Evolutionary conservation across 1,140 invertebrate genomes (phyloP), one percentile per base, ranked within the genome.

Genomic region (Batillaria attramentaria): DNA sequence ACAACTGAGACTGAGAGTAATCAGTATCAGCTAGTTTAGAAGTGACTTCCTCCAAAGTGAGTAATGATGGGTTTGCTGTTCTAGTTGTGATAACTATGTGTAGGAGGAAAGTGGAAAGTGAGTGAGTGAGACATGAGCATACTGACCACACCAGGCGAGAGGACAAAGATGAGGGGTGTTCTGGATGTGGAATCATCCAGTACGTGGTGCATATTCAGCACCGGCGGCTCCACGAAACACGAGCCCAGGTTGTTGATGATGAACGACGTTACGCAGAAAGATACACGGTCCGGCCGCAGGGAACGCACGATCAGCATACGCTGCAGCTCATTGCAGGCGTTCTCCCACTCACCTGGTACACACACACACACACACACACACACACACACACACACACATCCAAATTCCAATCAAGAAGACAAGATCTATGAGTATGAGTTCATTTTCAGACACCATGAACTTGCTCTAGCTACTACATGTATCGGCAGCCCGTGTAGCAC

Each of bases 291-390:
- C 16, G 90, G 90, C 65, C 91, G 83, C 24, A 92, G 84, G 18
- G 91, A 91, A 10, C 91, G 82, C 31, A 92, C 87, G 35, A 92
- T 88, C 72, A 92, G 79, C 89, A 92, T 91, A 50, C 88, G 85
- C 80, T 92, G 91, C 50, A 91, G 85, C 81, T 95, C 94, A 85
- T 94, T 95, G 85, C 94, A 94, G 13, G 93, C 93, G 72, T 94
- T 94, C 84, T 97, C 94, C 95, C 95, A 97, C 82, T 96, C 95
- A 72, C 94, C 94, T 93, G 81, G 43, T 87, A 74, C 78, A 79
- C 70, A 8, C 10, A n/a, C 8, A 16, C n/a, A 69, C 31, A 69
- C 66, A 35, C 3, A 37, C 31, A 65, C 31, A 54, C 46, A 54
- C 46, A 54, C 46, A 54, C 46, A 54, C n/a, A 66, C n/a, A 0